phyloP scores from a whole-genome alignment of 2,888 invertebrate species.

The Drosophila cognata region DNA sequence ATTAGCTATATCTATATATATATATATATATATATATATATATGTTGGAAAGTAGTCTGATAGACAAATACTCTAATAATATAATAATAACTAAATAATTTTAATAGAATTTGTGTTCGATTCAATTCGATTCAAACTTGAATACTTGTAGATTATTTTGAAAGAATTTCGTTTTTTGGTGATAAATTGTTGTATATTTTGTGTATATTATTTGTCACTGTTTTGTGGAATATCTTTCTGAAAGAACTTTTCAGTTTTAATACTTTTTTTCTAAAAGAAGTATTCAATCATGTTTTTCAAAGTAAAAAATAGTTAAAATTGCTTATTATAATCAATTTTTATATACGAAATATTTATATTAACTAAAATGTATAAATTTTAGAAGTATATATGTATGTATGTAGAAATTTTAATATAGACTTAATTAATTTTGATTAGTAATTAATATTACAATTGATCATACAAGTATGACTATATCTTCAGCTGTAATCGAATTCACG shows the following conservation, averaged over 20 bases:
- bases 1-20: background rate
- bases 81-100: background rate
- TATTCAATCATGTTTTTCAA: background rate
- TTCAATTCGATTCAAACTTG: background rate
- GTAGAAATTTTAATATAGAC: too few relatives aligned
- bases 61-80: background rate
- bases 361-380: background rate
- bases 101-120: background rate
- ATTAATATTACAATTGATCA: background rate
- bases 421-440: background rate
- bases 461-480: background rate
- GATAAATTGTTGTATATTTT: background rate
- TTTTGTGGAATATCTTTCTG: background rate
- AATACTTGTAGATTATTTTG: too few relatives aligned
- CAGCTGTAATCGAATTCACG: background rate
- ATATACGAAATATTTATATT: background rate
- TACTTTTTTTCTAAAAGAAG: background rate
- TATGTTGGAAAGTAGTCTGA: background rate
- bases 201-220: background rate
- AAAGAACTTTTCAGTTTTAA: accelerated
- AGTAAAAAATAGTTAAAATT: background rate
- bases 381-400: too few relatives aligned
- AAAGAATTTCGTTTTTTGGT: background rate
- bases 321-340: background rate
- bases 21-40: too few relatives aligned